phyloP scores from a whole-genome alignment of 2,797 vertebrate species.

The Pseudochirops cupreus region DNA sequence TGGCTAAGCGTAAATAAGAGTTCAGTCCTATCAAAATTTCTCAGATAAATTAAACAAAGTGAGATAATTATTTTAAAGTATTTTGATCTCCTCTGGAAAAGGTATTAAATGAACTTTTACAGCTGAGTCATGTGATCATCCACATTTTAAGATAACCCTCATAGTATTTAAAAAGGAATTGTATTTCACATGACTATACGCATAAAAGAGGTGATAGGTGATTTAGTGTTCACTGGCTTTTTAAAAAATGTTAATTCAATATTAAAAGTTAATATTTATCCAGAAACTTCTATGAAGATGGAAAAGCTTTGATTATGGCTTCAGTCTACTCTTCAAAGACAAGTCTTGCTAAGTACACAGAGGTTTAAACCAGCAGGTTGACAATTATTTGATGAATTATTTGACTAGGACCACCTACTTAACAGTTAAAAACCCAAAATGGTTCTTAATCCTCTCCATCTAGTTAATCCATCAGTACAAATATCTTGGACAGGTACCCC shows the following conservation, averaged over 20 bases:
- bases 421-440: neutral
- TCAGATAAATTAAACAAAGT: conserved; percentile 31
- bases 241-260: neutral
- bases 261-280: neutral
- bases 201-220: neutral
- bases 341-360: neutral
- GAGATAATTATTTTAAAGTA: conserved; percentile 49
- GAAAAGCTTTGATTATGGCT: neutral
- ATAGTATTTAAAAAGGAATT: conserved; percentile 30
- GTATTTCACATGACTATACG: neutral
- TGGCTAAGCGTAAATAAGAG: conserved; percentile 37
- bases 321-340: neutral
- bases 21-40: conserved; percentile 54
- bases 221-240: neutral
- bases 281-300: neutral
- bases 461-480: neutral
- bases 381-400: neutral
- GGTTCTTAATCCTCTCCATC: neutral
- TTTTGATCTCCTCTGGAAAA: conserved; percentile 48
- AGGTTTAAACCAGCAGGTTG: neutral
- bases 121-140: conserved; percentile 15
- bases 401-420: neutral
- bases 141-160: neutral
- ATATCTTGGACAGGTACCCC: neutral
- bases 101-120: neutral